phyloP scores from a whole-genome alignment of 2,888 invertebrate species.

The Mesorhabditis spiculigera region DNA sequence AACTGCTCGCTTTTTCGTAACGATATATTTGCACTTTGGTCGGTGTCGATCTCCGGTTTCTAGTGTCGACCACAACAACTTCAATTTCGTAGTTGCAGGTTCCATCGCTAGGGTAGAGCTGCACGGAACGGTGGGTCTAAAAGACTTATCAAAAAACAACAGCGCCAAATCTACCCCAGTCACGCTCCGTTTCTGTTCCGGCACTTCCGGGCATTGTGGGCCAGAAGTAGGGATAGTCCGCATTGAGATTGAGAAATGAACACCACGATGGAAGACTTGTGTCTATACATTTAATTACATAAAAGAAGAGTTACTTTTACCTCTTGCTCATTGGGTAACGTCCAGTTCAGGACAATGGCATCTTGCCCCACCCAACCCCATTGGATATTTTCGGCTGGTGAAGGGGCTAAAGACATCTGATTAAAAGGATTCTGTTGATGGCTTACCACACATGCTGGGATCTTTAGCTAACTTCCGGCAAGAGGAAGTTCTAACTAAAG shows the following conservation, averaged over 20 bases:
- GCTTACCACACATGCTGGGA: slow-evolving; percentile 33
- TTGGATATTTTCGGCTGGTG: slow-evolving; percentile 4
- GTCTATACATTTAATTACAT: too few species aligned
- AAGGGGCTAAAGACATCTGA: background rate
- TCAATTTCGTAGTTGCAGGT: slow-evolving; percentile 33
- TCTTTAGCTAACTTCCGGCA: slow-evolving; percentile 29
- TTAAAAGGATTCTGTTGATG: background rate
- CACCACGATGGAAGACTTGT: background rate
- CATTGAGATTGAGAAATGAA: slow-evolving; percentile 1
- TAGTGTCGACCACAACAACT: slow-evolving; percentile 27
- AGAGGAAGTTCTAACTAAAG: slow-evolving; percentile 9
- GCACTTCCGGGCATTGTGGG: background rate
- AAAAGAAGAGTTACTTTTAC: background rate
- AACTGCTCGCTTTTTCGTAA: slow-evolving; percentile 6
- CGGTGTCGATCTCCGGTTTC: slow-evolving; percentile 17
- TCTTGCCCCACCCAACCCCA: slow-evolving; percentile 6
- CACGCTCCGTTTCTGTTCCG: slow-evolving; percentile 1
- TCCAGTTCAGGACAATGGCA: background rate
- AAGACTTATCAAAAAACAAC: background rate
- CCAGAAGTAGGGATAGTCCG: background rate
- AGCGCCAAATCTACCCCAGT: background rate
- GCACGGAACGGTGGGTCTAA: slow-evolving; percentile 28
- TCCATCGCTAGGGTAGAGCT: slow-evolving; percentile 27
- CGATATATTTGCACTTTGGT: background rate
- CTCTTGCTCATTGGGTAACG: background rate